A percentile compares a stretch with the other conserved stretches of the same genome.
Evolutionary conservation across 1,140 invertebrate genomes (phyloP).

Genomic region (Protaetia brevitarsis): DNA sequence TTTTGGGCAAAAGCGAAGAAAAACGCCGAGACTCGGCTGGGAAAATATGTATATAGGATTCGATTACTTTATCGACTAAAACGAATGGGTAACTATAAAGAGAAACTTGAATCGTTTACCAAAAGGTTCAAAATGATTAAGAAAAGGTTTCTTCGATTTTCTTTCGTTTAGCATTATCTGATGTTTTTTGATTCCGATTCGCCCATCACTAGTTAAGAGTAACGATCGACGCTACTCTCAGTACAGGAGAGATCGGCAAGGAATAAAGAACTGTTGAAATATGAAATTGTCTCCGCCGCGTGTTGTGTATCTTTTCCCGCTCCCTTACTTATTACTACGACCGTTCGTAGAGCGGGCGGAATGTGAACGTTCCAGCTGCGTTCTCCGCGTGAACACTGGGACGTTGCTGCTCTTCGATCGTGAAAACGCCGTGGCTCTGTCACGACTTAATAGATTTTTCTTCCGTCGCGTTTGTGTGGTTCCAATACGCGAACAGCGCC

Average conservation of each 20-base stretch:
- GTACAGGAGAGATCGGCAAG: not conserved
- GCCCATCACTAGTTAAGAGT: not conserved
- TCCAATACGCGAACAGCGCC: too few species aligned
- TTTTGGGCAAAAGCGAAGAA: too few species aligned
- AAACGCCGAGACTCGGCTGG: too few species aligned
- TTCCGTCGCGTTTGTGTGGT: not conserved
- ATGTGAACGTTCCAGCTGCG: constrained; percentile 8
- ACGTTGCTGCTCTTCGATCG: not conserved
- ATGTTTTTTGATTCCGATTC: too few species aligned
- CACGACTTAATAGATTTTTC: constrained; percentile 17
- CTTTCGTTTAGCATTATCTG: too few species aligned
- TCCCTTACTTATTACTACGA: constrained; percentile 7
- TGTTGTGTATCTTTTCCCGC: not conserved
- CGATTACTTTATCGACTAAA: too few species aligned
- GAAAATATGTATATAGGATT: too few species aligned
- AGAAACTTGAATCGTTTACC: too few species aligned
- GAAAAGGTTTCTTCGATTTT: too few species aligned
- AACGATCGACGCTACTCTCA: not conserved
- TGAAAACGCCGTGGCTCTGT: not conserved
- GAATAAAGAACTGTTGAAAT: constrained; percentile 17
- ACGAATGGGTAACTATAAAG: too few species aligned
- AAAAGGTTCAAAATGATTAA: too few species aligned
- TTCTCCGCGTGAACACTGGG: not conserved
- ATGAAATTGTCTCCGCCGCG: constrained; percentile 8
- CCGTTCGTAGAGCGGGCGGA: not conserved